A percentile compares a stretch with the other conserved stretches of the same genome.
phyloP scores from a whole-genome alignment of 2,888 invertebrate species.

The Ophion slaviceki region DNA sequence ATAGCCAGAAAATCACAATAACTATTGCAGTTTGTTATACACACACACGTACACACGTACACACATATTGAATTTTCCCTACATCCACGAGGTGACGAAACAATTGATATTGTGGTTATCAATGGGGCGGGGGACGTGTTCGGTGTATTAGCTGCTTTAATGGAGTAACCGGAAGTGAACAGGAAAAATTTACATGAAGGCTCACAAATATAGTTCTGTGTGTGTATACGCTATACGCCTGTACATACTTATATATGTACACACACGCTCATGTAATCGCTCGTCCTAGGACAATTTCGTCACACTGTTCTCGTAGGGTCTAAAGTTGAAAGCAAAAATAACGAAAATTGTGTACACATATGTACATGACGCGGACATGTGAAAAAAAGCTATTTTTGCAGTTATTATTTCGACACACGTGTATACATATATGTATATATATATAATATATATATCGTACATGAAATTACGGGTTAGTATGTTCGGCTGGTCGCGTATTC shows the following conservation, averaged over 20 bases:
- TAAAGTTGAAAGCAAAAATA: slow-evolving; percentile 38
- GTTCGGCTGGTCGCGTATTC: slow-evolving; percentile 46
- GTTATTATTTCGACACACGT: slow-evolving; percentile 50
- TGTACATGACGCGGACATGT: slow-evolving; percentile 26
- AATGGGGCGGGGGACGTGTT: slow-evolving; percentile 75
- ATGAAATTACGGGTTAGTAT: slow-evolving; percentile 41
- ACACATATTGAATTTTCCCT: slow-evolving; percentile 71
- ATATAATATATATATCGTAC: slow-evolving; percentile 32
- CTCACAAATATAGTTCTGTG: slow-evolving; percentile 35
- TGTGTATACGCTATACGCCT: slow-evolving; percentile 19
- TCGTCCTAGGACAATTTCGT: slow-evolving; percentile 45
- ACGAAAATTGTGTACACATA: not conserved
- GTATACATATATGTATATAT: not conserved
- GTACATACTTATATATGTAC: slow-evolving; percentile 22
- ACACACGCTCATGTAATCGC: slow-evolving; percentile 30
- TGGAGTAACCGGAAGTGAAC: slow-evolving; percentile 41
- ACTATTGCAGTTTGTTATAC: slow-evolving; percentile 75
- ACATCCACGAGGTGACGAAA: slow-evolving; percentile 72
- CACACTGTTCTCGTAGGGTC: slow-evolving; percentile 52
- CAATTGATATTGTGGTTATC: slow-evolving; percentile 77
- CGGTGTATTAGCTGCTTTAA: slow-evolving; percentile 57
- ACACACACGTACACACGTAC: not conserved
- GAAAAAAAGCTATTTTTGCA: slow-evolving; percentile 56
- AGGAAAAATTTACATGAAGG: slow-evolving; percentile 57
- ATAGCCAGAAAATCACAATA: slow-evolving; percentile 72